These are phyloP conservation scores for Callorhinus ursinus DNA, from an alignment of 2,113 vertebrate species.

Conservation along the genomic window DNA sequence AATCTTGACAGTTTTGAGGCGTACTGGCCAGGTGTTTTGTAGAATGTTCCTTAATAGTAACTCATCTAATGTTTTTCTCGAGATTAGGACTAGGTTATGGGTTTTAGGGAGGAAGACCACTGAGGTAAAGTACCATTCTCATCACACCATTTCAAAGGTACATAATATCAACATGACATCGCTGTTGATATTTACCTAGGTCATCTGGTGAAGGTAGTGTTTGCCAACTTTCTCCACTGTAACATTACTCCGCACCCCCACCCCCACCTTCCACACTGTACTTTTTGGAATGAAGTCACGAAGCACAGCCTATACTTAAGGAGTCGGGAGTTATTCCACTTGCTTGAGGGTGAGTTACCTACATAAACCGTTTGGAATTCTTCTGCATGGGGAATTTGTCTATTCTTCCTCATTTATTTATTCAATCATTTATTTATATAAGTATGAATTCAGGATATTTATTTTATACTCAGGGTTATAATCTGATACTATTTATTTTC, in stretches of 20 bases:
- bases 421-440: not conserved
- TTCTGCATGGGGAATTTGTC: not conserved
- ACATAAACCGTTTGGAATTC: not conserved
- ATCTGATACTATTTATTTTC: not conserved
- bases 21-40: not conserved
- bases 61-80: not conserved
- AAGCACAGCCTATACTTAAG: not conserved
- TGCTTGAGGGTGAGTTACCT: not conserved
- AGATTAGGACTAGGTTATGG: not conserved
- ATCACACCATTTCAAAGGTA: not conserved
- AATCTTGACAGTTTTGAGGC: not conserved
- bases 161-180: not conserved
- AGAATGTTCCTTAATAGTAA: not conserved
- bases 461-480: not conserved
- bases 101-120: not conserved
- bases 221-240: not conserved
- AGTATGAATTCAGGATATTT: not conserved
- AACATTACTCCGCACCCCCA: not conserved
- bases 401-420: not conserved
- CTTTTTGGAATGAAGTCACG: not conserved
- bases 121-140: not conserved
- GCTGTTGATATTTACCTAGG: not conserved
- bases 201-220: not conserved
- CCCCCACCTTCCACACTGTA: not conserved
- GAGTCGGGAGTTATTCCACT: not conserved